These are phyloP conservation scores for Elephas maximus DNA, from an alignment of 2,113 vertebrate species.

Conservation along the genomic window DNA sequence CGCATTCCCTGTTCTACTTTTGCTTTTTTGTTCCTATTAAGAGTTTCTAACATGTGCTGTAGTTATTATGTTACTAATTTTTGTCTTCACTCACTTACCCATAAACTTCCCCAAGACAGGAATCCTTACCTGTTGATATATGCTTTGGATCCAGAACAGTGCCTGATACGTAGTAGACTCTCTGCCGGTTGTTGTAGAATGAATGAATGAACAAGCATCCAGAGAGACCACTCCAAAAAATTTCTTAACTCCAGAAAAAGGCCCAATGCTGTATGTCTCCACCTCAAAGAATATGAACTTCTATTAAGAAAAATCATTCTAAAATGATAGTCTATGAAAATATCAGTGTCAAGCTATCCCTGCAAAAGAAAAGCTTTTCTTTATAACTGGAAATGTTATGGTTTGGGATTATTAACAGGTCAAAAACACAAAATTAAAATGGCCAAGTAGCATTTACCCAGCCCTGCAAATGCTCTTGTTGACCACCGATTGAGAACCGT, in stretches of 20 bases:
- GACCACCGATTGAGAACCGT: not conserved
- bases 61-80: not conserved
- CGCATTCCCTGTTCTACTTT: not conserved
- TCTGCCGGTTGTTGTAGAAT: not conserved
- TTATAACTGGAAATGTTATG: not conserved
- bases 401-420: not conserved
- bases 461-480: not conserved
- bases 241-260: not conserved
- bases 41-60: not conserved
- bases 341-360: not conserved
- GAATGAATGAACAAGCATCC: not conserved
- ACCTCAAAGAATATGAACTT: not conserved
- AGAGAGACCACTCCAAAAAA: not conserved
- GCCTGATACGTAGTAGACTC: fast-evolving
- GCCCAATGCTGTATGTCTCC: not conserved
- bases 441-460: fast-evolving
- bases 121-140: not conserved
- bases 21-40: not conserved
- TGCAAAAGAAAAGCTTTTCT: not conserved
- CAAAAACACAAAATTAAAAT: not conserved
- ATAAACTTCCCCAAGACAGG: not conserved
- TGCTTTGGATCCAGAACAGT: not conserved
- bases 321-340: not conserved
- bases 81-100: not conserved
- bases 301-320: not conserved